Base-by-base conservation (phyloP, 2,888 invertebrate species). In the Rhogogaster chlorosoma region DNA sequence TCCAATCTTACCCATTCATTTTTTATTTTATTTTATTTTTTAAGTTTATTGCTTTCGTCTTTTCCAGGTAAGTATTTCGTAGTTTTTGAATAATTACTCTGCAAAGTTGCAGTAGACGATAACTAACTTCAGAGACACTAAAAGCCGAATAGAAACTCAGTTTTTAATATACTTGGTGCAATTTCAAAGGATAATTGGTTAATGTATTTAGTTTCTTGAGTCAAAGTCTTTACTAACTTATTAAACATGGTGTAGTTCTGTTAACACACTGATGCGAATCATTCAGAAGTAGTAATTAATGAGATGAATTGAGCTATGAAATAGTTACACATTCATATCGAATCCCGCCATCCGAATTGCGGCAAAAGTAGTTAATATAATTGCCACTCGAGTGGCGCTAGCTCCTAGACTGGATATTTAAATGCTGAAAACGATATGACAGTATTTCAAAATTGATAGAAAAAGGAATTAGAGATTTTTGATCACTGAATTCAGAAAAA, bases 281-380 rank as follows among this genome's bases (percentile, higher is more conserved):
- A 67, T 29, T 32, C 18, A 15, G 15, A 18, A 32, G 29, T 22
- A 29, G 7, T 61, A 22, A 73, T 22, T 42, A n/a, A 36, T 32
- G 67, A 10, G n/a, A 73, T 9, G 42, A 26, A 42, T 42, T 18
- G 5, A 15, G 32, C 15, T 36, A 73, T n/a, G 38, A 42, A 80
- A 26, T 61, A 15, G 15, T 61, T 80, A 15, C 18, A 77, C 18
- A 77, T 80, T 61, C 80, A 36, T 42, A 45, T 22, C 42, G n/a
- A 61, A n/a, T 80, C 38, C 36, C 38, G 61, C 45, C 12, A 15
- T 26, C 6, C 9, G 18, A 10, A 5, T 78, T 78, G 36, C 80
- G 57, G 80, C 38, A 57, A 80, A 61, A 26, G 22, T 61, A 80
- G 61, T 80, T 38, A 15, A n/a, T 61, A 12, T 38, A 61, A 26